Conservation (phyloP, 2,797 vertebrate species). For the Enteromius treurensis region DNA sequence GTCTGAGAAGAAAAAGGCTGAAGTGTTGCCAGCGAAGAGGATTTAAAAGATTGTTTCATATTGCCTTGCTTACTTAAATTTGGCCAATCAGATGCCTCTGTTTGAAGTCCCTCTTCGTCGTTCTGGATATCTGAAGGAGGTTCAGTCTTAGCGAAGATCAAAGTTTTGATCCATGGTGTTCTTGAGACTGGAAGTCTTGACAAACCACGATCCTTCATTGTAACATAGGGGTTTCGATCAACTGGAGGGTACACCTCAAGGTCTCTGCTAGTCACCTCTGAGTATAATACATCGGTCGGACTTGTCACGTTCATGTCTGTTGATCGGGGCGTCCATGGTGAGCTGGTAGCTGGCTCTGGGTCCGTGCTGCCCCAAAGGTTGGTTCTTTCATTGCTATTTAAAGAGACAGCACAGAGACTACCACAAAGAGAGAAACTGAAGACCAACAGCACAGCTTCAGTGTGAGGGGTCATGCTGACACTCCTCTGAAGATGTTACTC, state of each 20-base stretch:
- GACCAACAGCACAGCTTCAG: constrained; percentile 48
- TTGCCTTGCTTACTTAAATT: constrained; percentile 4
- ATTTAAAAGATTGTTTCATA: constrained; percentile 8
- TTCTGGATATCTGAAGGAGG: constrained; percentile 31
- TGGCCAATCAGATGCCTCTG: not conserved
- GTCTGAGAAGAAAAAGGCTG: constrained; percentile 26
- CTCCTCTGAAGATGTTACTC: constrained; percentile 40
- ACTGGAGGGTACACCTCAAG: not conserved
- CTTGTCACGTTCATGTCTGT: constrained; percentile 53
- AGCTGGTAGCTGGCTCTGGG: constrained; percentile 43
- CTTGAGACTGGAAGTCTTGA: not conserved
- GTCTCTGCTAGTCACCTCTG: constrained; percentile 62
- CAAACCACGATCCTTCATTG: not conserved
- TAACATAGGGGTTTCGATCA: not conserved
- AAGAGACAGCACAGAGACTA: constrained; percentile 44
- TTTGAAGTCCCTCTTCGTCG: constrained; percentile 17
- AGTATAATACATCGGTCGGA: constrained; percentile 31
- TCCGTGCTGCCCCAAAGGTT: constrained; percentile 51
- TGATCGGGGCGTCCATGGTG: constrained; percentile 44
- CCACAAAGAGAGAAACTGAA: constrained; percentile 64
- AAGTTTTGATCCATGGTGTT: constrained; percentile 26
- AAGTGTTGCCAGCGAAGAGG: constrained; percentile 22
- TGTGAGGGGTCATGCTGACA: constrained; percentile 56
- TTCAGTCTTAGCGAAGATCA: constrained; percentile 18
- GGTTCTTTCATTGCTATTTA: constrained; percentile 52